phyloP scores from a whole-genome alignment of 1,140 invertebrate species.

The Trichonephila inaurata region DNA sequence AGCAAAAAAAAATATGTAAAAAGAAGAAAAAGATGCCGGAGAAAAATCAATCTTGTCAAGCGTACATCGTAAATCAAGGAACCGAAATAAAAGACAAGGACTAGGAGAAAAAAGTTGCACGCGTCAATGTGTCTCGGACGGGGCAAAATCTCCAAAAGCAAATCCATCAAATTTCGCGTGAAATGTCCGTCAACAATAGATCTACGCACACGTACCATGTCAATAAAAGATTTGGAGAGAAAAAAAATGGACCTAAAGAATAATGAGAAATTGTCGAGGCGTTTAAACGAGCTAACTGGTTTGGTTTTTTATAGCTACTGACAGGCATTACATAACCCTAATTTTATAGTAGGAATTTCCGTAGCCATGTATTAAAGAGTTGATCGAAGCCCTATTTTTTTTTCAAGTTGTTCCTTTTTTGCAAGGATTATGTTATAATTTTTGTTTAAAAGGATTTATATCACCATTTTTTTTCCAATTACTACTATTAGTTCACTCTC shows the following conservation, averaged over 20 bases:
- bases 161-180: constrained; percentile 60
- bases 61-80: constrained; percentile 62
- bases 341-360: no score
- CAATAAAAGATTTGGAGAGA: constrained; percentile 48
- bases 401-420: no score
- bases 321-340: background rate
- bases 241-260: background rate
- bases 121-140: constrained; percentile 50
- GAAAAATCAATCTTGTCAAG: constrained; percentile 62
- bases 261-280: constrained; percentile 37
- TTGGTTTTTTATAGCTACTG: background rate
- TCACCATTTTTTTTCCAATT: no score
- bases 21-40: background rate
- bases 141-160: constrained; percentile 31
- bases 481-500: no score
- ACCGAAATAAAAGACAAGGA: constrained; percentile 58
- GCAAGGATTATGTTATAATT: no score
- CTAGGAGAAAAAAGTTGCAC: background rate
- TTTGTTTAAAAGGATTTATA: no score
- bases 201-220: constrained; percentile 15
- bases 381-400: no score
- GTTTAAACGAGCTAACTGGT: background rate
- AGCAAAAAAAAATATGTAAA: background rate
- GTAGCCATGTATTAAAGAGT: no score
- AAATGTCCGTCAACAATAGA: constrained; percentile 61